Evolutionary conservation across 2,797 vertebrate species (phyloP).

Genomic region (Momotus momota): DNA sequence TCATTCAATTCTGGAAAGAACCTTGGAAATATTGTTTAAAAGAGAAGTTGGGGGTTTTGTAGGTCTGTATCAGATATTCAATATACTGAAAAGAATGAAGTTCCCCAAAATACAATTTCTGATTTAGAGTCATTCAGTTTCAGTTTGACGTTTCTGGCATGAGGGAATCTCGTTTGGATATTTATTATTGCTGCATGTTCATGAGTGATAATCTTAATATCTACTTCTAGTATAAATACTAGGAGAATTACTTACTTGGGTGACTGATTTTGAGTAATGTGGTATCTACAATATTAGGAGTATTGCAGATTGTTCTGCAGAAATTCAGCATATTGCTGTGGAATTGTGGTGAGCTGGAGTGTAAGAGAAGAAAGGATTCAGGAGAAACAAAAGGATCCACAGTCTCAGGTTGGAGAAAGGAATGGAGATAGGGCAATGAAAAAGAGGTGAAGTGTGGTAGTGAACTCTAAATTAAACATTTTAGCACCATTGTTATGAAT

Average conservation of each 20-base stretch:
- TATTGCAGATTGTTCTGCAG: background rate
- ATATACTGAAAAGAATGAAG: background rate
- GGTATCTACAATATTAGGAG: background rate
- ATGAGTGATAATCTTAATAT: background rate
- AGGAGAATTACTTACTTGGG: background rate
- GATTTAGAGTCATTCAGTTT: background rate
- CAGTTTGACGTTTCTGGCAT: background rate
- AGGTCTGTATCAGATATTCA: background rate
- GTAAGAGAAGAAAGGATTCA: background rate
- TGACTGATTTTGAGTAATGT: background rate
- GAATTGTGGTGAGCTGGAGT: fast-evolving
- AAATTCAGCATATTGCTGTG: background rate
- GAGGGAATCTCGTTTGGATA: background rate
- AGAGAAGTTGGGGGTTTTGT: background rate
- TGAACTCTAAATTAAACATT: background rate
- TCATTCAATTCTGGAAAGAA: fast-evolving
- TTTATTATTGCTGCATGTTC: background rate
- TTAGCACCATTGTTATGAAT: background rate
- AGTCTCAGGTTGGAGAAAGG: background rate
- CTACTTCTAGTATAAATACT: background rate
- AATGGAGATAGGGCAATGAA: background rate
- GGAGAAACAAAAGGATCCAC: background rate
- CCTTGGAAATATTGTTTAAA: background rate
- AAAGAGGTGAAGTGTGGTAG: fast-evolving
- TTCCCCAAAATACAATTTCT: background rate